phyloP scores from a whole-genome alignment of 1,140 invertebrate species.

The Cyclina sinensis region DNA sequence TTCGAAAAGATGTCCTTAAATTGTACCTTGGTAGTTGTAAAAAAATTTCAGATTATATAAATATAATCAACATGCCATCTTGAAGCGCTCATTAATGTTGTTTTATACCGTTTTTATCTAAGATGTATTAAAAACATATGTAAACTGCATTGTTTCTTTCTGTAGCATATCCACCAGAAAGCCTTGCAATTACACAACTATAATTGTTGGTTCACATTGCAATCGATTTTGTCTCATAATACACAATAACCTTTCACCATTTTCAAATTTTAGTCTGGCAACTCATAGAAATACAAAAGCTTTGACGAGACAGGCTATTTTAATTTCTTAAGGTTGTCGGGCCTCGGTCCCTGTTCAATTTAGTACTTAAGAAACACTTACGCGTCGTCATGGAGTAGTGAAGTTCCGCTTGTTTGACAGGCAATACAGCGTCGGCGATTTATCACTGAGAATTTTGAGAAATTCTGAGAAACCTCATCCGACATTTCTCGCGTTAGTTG shows the following conservation, averaged over 20 bases:
- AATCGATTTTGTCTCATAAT: too few species aligned
- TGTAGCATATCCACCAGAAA: too few species aligned
- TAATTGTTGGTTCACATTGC: too few species aligned
- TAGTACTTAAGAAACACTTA: constrained; percentile 56
- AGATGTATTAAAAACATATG: too few species aligned
- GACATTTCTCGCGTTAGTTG: constrained; percentile 32
- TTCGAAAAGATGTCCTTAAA: too few species aligned
- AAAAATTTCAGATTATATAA: too few species aligned
- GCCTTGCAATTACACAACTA: too few species aligned
- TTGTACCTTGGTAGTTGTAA: too few species aligned
- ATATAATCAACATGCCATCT: too few species aligned
- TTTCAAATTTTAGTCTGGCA: not conserved
- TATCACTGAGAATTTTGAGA: constrained; percentile 56
- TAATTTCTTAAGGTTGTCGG: constrained; percentile 37
- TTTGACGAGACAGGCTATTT: not conserved
- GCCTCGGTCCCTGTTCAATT: constrained; percentile 37
- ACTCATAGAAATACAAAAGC: not conserved
- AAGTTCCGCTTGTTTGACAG: constrained; percentile 47
- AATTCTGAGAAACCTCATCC: constrained; percentile 48
- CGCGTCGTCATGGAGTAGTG: constrained; percentile 22
- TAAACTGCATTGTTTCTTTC: too few species aligned
- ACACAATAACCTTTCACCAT: not conserved
- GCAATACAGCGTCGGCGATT: constrained; percentile 43
- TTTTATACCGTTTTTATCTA: too few species aligned
- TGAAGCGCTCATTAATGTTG: too few species aligned